Base-by-base conservation (phyloP, 2,113 vertebrate genomes). In the Hymenochirus boettgeri region DNA sequence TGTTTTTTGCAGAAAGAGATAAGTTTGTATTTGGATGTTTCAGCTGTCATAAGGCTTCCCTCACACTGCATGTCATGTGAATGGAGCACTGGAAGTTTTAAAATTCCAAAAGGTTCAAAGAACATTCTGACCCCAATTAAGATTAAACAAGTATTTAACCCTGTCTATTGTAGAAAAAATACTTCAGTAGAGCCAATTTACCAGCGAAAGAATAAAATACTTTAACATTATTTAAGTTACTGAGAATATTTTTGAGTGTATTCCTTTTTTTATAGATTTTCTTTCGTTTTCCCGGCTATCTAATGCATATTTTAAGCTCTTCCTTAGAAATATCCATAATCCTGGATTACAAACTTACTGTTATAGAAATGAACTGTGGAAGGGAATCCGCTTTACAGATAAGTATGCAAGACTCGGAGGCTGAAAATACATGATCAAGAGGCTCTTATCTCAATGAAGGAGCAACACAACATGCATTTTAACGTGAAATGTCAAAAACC, bases 101-200 rank as follows among this genome's bases (percentile, higher is more conserved):
- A 37, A 45, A 48, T 58, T 66, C 42, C 42, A 7, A 53, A 23
- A 57, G 23, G 21, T 55, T 65, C 53, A 65, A 31, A 57, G 63
- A 66, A 58, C 54, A 57, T 57, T 50, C 42, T 66, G 54, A 66
- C 55, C 55, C 54, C 45, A 50, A 58, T 66, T 57, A 66, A 57
- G 55, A 66, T 57, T 66, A 66, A 66, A 66, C 48, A 35, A 55
- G 10, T 55, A 66, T 58, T 58, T n/a, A n/a, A n/a, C n/a, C n/a
- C n/a, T n/a, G n/a, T n/a, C n/a, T n/a, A n/a, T n/a, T n/a, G n/a
- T n/a, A n/a, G n/a, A n/a, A n/a, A n/a, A n/a, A n/a, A n/a, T n/a
- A n/a, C n/a, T n/a, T n/a, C n/a, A n/a, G n/a, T n/a, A n/a, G n/a
- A 42, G 39, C 17, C 13, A n/a, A n/a, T 42, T 42, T 39, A n/a